Evolutionary conservation across 2,797 vertebrate species (phyloP).

Genomic region (Neostethus bicornis): DNA sequence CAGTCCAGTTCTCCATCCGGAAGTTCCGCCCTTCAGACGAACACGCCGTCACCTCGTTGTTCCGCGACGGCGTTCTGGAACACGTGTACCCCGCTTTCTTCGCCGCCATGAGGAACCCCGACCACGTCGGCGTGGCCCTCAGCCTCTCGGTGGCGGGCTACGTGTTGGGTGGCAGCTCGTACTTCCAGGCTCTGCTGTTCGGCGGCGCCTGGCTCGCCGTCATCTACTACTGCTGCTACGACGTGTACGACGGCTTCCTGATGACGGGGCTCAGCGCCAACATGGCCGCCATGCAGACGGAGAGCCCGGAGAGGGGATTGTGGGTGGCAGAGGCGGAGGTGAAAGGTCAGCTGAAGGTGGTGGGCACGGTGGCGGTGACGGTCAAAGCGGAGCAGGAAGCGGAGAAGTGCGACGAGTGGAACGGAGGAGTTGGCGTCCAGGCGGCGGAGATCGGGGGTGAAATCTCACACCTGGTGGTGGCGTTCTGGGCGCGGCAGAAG

Average conservation of each 20-base stretch:
- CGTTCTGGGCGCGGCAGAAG: conserved; percentile 51
- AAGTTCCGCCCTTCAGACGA: conserved; percentile 69
- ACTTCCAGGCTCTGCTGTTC: conserved; percentile 73
- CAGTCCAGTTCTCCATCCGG: conserved; percentile 72
- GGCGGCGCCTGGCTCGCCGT: conserved; percentile 69
- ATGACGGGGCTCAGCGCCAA: conserved; percentile 53
- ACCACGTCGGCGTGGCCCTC: conserved; percentile 76
- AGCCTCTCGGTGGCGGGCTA: conserved; percentile 77
- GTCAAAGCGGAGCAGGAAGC: conserved; percentile 41
- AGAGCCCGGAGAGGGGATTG: conserved; percentile 67
- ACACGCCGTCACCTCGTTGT: conserved; percentile 56
- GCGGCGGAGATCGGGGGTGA: conserved; percentile 43
- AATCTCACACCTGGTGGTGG: conserved; percentile 62
- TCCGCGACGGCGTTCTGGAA: conserved; percentile 67
- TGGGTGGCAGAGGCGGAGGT: conserved; percentile 74
- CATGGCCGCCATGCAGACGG: conserved; percentile 65
- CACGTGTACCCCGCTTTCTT: conserved; percentile 80
- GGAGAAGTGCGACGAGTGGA: conserved; percentile 43
- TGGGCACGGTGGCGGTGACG: conserved; percentile 60
- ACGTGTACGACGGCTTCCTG: conserved; percentile 70
- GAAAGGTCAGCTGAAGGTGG: conserved; percentile 58
- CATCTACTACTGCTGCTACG: conserved; percentile 74
- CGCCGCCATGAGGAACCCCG: conserved; percentile 72
- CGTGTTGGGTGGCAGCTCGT: conserved; percentile 77
- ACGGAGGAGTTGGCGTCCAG: conserved; percentile 33